These are phyloP conservation scores for Papilio helenus DNA, from an alignment of 1,140 invertebrate genomes.

Conservation along the genomic window DNA sequence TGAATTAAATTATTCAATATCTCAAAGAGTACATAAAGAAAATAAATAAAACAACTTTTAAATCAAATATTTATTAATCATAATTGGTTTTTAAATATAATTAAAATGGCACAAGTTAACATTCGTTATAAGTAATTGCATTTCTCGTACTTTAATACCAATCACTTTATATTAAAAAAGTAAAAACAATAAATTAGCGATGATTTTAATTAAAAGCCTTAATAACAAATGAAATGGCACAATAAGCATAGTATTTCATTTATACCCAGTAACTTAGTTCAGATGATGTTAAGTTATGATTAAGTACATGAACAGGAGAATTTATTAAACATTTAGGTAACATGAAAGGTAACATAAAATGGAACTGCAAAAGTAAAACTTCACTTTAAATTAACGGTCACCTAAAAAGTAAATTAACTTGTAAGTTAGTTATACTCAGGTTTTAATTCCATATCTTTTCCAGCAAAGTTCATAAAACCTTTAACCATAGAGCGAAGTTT, in stretches of 20 bases:
- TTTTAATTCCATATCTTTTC: background rate
- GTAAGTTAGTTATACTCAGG: background rate
- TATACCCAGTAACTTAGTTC: background rate
- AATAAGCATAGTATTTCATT: background rate
- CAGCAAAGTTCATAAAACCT: background rate
- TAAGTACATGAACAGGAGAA: slow-evolving; percentile 20
- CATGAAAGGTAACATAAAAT: background rate
- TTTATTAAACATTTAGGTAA: background rate
- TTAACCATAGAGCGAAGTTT: background rate
- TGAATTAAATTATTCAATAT: background rate
- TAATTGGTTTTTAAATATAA: background rate
- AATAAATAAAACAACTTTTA: background rate
- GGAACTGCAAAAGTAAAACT: background rate
- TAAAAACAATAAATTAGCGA: background rate
- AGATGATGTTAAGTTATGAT: background rate
- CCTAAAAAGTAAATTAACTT: background rate
- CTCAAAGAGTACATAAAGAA: background rate
- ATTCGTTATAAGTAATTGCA: background rate
- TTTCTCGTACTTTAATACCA: background rate
- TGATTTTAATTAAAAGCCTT: background rate
- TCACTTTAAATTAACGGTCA: background rate
- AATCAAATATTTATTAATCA: slow-evolving; percentile 12
- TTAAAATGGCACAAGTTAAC: slow-evolving; percentile 16
- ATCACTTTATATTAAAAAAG: background rate
- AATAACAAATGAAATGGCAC: background rate